Evolutionary conservation across 2,888 invertebrate genomes (phyloP), one percentile per base, ranked within the genome.

Genomic region (Teinopalpus imperialis): DNA sequence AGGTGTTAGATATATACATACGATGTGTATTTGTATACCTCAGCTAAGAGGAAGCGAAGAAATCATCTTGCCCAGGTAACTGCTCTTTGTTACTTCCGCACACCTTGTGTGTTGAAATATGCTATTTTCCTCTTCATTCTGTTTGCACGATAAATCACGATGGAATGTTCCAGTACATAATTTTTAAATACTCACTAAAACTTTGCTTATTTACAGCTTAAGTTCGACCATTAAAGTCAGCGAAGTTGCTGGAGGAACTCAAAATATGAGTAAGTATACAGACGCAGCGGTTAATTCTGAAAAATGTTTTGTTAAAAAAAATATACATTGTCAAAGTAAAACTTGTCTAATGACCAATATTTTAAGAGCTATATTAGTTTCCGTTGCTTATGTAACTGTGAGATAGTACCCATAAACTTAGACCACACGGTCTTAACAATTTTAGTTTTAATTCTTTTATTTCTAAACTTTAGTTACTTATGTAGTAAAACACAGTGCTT

Each of bases 191-290:
- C 48, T 61, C 59, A 48, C 50, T 31, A 35, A 50, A 54, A 52
- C 45, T 56, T 36, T 49, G 26, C 42, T 71, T 75, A 60, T 74
- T 80, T 73, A 60, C 78, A 81, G 81, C 54, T 50, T 69, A 70
- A 75, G 64, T 71, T 68, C 56, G 37, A 44, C 57, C 56, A 66
- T 64, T 60, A 69, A 69, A 66, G 65, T 66, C 69, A 61, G 56
- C 56, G 57, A 59, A 61, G 62, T 67, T 70, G 59, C 67, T 61
- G 55, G 53, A 49, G 57, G 53, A 52, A 59, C 57, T 53, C 61
- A 57, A 60, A 66, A 60, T 59, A 63, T 59, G 53, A 72, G 80
- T 79, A 61, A 76, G 77, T 74, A 46, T 29, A 24, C 14, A 9
- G 61, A 42, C 43, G 20, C 35, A 34, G 41, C 41, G 46, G 43